A percentile compares a stretch with the other conserved stretches of the same genome.
Evolutionary conservation across 2,888 invertebrate species (phyloP).

Genomic region (Mesorhabditis sp.): DNA sequence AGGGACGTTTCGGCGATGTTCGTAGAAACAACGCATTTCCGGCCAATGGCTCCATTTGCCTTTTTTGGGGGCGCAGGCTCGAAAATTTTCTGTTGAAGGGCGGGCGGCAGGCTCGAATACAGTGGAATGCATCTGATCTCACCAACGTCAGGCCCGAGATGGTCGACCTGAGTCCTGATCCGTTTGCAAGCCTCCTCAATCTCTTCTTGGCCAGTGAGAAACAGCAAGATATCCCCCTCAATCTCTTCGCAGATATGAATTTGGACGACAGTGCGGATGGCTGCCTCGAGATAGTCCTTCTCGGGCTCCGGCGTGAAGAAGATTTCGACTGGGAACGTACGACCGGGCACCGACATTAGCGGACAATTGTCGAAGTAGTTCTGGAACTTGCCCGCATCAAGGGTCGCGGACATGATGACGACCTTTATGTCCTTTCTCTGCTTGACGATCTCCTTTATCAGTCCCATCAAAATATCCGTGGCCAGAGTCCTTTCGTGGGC

Average conservation of each 20-base stretch:
- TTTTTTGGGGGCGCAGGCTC: slow-evolving; percentile 90
- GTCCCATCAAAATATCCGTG: slow-evolving; percentile 98
- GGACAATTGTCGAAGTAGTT: slow-evolving; percentile 98
- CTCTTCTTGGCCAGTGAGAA: slow-evolving; percentile 81
- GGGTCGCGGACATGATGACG: slow-evolving; percentile 97
- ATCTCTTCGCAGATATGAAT: slow-evolving; percentile 78
- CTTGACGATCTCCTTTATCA: slow-evolving; percentile 80
- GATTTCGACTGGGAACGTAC: slow-evolving; percentile 92
- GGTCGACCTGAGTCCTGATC: slow-evolving; percentile 90
- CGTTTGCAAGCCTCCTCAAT: slow-evolving; percentile 98
- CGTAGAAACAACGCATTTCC: slow-evolving; percentile 79
- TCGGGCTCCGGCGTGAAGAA: slow-evolving; percentile 99
- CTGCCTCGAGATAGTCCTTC: slow-evolving; percentile 93
- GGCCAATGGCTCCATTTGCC: slow-evolving; percentile 80
- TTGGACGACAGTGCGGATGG: slow-evolving; percentile 91
- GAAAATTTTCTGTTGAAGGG: slow-evolving; percentile 81
- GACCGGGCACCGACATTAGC: slow-evolving; percentile 93
- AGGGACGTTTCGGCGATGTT: slow-evolving; percentile 98
- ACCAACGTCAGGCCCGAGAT: slow-evolving; percentile 81
- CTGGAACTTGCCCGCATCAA: slow-evolving; percentile 97
- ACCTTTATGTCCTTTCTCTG: slow-evolving; percentile 88
- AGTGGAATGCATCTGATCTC: slow-evolving; percentile 96
- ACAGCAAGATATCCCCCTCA: slow-evolving; percentile 81
- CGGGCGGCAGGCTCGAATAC: slow-evolving; percentile 95
- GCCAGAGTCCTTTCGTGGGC: slow-evolving; percentile 97